Conservation (phyloP, 2,888 invertebrate species). For the Napeogenes sylphis region DNA sequence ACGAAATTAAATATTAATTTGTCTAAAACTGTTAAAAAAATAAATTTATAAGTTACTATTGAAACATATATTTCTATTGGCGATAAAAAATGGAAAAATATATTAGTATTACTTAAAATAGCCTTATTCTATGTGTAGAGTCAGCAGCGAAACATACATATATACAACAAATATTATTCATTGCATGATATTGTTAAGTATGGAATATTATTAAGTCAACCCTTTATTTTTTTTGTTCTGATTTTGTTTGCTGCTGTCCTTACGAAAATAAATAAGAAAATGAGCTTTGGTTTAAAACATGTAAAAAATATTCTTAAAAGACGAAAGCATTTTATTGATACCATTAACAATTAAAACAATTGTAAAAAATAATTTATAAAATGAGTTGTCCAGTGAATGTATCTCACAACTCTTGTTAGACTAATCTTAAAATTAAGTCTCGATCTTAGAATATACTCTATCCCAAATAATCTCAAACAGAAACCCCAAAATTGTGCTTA, state of each 20-base stretch:
- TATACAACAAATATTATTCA: neutral
- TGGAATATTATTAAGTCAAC: no score
- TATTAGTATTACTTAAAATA: constrained; percentile 13
- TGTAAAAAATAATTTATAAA: constrained; percentile 42
- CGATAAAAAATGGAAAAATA: neutral
- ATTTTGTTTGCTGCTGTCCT: constrained; percentile 17
- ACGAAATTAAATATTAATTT: neutral
- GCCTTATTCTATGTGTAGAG: constrained; percentile 13
- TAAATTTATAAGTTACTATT: no score
- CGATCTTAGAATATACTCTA: constrained; percentile 15
- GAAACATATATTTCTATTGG: neutral
- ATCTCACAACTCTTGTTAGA: constrained; percentile 10
- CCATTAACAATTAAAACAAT: constrained; percentile 39
- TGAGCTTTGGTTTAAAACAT: constrained; percentile 63
- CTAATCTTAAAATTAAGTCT: constrained; percentile 14
- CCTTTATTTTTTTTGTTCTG: no score
- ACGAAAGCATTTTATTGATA: constrained; percentile 14
- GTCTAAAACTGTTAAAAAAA: neutral
- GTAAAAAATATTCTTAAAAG: constrained; percentile 39
- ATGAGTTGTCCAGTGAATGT: constrained; percentile 19
- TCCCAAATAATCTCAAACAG: constrained; percentile 28
- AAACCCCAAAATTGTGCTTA: neutral
- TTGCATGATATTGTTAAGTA: no score
- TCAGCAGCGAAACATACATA: constrained; percentile 13
- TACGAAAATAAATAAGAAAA: constrained; percentile 50